A percentile compares a stretch with the other conserved stretches of the same genome.
Evolutionary conservation across 2,113 vertebrate species (phyloP).

Genomic region (Casuarius casuarius): DNA sequence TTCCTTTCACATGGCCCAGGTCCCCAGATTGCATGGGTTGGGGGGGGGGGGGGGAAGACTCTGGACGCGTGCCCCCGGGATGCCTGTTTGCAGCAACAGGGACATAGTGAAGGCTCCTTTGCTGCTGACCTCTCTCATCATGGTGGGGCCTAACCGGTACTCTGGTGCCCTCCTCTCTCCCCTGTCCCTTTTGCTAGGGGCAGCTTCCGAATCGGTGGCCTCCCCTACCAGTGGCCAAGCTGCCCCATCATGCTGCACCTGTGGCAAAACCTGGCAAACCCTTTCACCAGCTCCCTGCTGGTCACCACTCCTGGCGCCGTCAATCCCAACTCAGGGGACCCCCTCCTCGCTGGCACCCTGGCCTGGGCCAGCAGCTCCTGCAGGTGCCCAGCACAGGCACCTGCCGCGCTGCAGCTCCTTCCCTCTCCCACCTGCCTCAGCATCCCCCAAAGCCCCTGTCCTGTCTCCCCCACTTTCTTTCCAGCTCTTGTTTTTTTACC

Average conservation of each 20-base stretch:
- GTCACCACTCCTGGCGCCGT: rapidly evolving
- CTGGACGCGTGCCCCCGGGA: not conserved
- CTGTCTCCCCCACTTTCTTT: not conserved
- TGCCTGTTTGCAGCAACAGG: not conserved
- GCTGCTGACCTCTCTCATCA: not conserved
- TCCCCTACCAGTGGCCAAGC: not conserved
- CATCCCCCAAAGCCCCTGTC: not conserved
- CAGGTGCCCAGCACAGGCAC: not conserved
- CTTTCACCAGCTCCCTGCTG: not conserved
- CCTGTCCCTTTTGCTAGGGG: not conserved
- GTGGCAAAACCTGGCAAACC: not conserved
- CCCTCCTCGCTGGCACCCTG: not conserved
- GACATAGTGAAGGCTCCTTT: not conserved
- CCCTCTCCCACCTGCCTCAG: not conserved
- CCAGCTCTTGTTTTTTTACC: conserved; percentile 47
- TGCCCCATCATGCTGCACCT: not conserved
- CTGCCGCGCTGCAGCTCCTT: not conserved
- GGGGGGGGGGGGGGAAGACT: not conserved
- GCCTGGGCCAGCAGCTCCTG: not conserved
- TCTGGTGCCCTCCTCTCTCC: not conserved
- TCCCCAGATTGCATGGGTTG: rapidly evolving
- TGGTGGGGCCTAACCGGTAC: not conserved
- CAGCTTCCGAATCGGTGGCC: not conserved
- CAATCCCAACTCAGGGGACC: not conserved
- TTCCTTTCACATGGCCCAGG: not conserved